These are phyloP conservation scores for Ataeniobius toweri DNA, from an alignment of 2,797 vertebrate species.

Conservation along the genomic window DNA sequence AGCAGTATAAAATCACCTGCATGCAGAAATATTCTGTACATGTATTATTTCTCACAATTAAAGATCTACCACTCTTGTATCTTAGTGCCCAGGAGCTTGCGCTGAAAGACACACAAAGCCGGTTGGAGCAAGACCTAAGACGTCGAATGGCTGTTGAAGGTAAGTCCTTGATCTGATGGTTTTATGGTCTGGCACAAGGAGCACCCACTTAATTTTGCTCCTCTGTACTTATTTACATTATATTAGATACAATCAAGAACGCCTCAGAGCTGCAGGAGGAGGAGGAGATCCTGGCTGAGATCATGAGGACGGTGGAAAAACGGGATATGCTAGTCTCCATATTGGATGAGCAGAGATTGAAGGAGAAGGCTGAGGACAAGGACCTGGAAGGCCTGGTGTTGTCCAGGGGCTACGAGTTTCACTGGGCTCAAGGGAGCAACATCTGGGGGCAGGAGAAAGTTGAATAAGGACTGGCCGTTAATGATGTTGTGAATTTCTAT, in stretches of 20 bases:
- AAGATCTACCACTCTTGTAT: conserved; percentile 17
- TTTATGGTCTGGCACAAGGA: neutral
- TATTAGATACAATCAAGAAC: conserved; percentile 77
- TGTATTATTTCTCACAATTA: neutral
- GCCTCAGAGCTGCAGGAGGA: conserved; percentile 81
- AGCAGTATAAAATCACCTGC: neutral
- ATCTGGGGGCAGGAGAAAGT: conserved; percentile 41
- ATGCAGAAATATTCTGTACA: neutral
- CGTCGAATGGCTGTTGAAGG: conserved; percentile 85
- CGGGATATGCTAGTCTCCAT: conserved; percentile 84
- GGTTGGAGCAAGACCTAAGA: conserved; percentile 86
- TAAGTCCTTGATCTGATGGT: conserved; percentile 57
- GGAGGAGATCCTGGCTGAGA: conserved; percentile 83
- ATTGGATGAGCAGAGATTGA: conserved; percentile 88
- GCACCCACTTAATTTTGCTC: neutral
- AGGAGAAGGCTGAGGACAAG: conserved; percentile 85
- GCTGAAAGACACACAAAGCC: conserved; percentile 90
- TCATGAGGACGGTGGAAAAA: conserved; percentile 90
- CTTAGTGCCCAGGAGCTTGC: conserved; percentile 91
- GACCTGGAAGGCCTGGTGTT: conserved; percentile 83
- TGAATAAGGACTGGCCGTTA: conserved; percentile 22
- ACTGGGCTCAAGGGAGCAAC: conserved; percentile 61
- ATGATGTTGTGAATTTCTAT: neutral
- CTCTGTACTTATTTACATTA: neutral
- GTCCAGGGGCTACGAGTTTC: conserved; percentile 76